phyloP scores from a whole-genome alignment of 2,888 invertebrate genomes.

The Hyposoter didymator region DNA sequence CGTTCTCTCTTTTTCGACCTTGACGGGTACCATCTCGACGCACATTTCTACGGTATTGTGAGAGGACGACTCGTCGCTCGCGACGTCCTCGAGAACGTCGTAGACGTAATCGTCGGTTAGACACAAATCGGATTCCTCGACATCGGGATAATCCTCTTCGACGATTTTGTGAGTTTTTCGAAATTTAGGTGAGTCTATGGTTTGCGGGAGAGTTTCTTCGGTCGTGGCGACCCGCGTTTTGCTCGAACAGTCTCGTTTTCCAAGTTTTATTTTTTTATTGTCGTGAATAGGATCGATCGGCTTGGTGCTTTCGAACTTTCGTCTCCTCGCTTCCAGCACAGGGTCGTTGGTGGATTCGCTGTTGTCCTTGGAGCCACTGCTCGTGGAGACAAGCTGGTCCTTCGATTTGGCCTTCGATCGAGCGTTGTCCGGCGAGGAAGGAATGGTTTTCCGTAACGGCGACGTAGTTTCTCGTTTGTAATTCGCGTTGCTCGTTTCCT shows the following conservation, averaged over 20 bases:
- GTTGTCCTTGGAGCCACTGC: slow-evolving; percentile 66
- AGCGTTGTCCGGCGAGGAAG: slow-evolving; percentile 63
- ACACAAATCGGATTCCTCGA: slow-evolving; percentile 62
- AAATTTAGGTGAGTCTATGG: slow-evolving; percentile 41
- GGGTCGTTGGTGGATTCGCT: slow-evolving; percentile 81
- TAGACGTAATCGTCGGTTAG: slow-evolving; percentile 70
- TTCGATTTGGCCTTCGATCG: slow-evolving; percentile 68
- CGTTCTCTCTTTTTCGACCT: slow-evolving; percentile 79
- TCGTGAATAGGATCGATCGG: slow-evolving; percentile 84
- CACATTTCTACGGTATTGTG: slow-evolving; percentile 66
- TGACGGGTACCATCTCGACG: slow-evolving; percentile 73
- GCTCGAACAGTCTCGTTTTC: slow-evolving; percentile 72
- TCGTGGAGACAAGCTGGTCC: slow-evolving; percentile 18
- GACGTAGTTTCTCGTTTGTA: slow-evolving; percentile 70
- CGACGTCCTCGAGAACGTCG: slow-evolving; percentile 66
- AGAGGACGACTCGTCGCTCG: slow-evolving; percentile 65
- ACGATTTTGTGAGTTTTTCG: slow-evolving; percentile 35
- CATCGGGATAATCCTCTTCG: slow-evolving; percentile 59
- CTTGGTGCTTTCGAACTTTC: slow-evolving; percentile 85
- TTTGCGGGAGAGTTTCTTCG: slow-evolving; percentile 1
- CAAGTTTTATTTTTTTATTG: slow-evolving; percentile 84
- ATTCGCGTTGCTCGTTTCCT: slow-evolving; percentile 57
- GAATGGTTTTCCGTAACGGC: slow-evolving; percentile 57
- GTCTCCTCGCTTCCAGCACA: slow-evolving; percentile 85
- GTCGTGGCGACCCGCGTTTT: slow-evolving; percentile 53